Evolutionary conservation across 2,888 invertebrate genomes (phyloP), one percentile per base, ranked within the genome.

Genomic region (Aspidiotus destructor): DNA sequence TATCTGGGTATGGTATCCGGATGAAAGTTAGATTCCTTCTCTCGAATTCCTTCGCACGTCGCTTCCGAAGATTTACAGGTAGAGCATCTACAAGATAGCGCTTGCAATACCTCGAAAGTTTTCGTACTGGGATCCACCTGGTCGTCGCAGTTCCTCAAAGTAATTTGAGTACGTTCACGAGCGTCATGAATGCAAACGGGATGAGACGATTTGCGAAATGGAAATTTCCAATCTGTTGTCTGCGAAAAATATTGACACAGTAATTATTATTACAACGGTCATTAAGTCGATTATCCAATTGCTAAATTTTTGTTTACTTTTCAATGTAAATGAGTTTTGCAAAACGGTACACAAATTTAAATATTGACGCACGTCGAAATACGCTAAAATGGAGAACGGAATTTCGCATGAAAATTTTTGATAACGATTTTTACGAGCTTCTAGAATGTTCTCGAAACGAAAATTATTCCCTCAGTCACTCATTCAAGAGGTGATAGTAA

Each of bases 211-310:
- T 86, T 84, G 76, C 92, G 92, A 78, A 86, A 92, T 0, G 92
- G 92, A 76, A 92, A 91, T 76, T 88, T 85, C 87, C 89, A 92
- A 78, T 92, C 91, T 0, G 90, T 86, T 72, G 87, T 86, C 89
- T 89, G 76, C 1, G 77, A 52, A 6, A 11, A 62, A 52, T 28
- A 28, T 28, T 28, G 28, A 28, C 15, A 8, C 40, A 40, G 17
- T 57, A 57, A 28, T 41, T 58, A 28, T 28, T 28, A 28, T 28
- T 28, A 48, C 48, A 57, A 57, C 15, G 15, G 57, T 57, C 15
- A 57, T 16, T 15, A 57, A 11, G 57, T 52, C 13, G 15, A 52
- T 52, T 52, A 52, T n/a, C 13, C 13, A 52, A 57, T 11, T 16
- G 10, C 10, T 16, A 57, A 57, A 57, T 15, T 63, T 69, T 41